phyloP scores from a whole-genome alignment of 2,797 vertebrate species.

The Eremophila alpestris region DNA sequence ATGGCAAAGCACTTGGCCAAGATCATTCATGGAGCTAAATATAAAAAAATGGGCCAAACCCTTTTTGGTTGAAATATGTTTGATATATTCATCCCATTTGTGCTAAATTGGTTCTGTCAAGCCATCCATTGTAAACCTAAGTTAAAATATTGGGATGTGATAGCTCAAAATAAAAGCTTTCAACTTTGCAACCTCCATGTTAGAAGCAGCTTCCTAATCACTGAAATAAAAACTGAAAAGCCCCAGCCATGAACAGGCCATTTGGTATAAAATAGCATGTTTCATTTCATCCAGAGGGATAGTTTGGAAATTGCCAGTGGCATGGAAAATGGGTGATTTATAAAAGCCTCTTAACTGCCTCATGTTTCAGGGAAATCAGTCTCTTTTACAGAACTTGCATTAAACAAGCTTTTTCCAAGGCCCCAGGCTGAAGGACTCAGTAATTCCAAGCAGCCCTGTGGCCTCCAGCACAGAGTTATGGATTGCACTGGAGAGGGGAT shows the following conservation, averaged over 20 bases:
- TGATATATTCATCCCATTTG: background rate
- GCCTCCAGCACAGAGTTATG: background rate
- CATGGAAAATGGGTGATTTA: background rate
- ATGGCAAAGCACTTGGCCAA: background rate
- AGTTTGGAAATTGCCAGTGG: background rate
- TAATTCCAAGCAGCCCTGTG: background rate
- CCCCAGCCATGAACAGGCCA: background rate
- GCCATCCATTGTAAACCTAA: background rate
- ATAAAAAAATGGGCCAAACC: background rate
- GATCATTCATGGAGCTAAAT: background rate
- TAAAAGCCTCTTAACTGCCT: background rate
- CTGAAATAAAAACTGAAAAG: background rate
- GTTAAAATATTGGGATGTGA: background rate
- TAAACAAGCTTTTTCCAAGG: background rate
- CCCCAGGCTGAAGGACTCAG: rapidly evolving
- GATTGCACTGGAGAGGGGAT: background rate
- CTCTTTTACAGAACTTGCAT: background rate
- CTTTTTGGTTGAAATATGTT: background rate
- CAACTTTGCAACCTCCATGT: background rate
- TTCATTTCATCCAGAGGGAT: background rate
- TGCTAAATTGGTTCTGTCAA: background rate
- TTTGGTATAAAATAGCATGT: background rate
- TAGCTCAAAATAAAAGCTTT: background rate
- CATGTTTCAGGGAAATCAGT: background rate
- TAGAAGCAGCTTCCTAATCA: background rate